Evolutionary conservation across 2,888 invertebrate species (phyloP), one percentile per base, ranked within the genome.

Genomic region (Leptopilina syphax): DNA sequence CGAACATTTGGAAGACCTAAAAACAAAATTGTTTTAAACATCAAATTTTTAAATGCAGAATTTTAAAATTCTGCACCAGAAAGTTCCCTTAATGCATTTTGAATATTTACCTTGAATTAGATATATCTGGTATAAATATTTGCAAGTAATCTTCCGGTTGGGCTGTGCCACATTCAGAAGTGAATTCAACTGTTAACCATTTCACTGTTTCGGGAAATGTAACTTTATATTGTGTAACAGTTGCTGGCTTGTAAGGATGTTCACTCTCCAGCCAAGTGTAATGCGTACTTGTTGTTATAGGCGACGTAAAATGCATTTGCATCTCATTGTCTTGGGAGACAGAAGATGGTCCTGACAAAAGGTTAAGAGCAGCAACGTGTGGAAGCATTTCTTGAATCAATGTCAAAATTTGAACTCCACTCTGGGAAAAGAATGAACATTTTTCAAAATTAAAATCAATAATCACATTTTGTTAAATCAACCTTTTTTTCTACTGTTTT

Each of bases 181-280:
- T 98, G 93, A 99, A 98, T 92, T 99, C 98, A 6, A 99, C 92
- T 13, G 97, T 96, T 89, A 99, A 94, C 97, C 98, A 98, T 84
- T 97, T 96, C 0, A 99, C 97, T 84, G 94, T 94, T 3, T 96
- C 93, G 0, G 98, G 98, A 92, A 99, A 99, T 65, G 95, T 94
- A 9, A 98, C 98, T 91, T 96, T 96, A 92, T 96, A 97, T 90
- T 97, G 97, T 65, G 96, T 95, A 54, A 98, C 96, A 24, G 96
- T 94, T 0, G 98, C 96, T 65, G 97, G 96, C 91, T 97, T 97
- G 92, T 99, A 99, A 0, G 99, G 99, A 93, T 99, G 99, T 65
- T 98, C 98, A 91, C 98, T 98, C 92, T 99, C 99, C 1, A 98
- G 95, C 94, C 97, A 95, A 5, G 97, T 96, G 91, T 97, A 98